phyloP scores from a whole-genome alignment of 2,797 vertebrate species.

The Rhabdophis nuchalis region DNA sequence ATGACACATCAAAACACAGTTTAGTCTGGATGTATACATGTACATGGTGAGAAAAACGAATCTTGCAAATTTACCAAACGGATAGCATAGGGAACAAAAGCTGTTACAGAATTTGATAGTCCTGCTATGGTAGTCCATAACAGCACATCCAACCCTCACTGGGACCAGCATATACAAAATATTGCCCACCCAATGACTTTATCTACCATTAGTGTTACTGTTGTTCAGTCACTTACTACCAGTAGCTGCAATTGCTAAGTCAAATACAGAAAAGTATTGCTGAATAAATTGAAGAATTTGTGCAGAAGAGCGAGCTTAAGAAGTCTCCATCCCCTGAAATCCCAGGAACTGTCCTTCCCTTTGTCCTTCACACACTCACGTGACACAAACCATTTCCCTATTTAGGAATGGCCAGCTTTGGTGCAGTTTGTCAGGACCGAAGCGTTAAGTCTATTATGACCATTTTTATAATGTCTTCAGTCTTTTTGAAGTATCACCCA shows the following conservation, averaged over 20 bases:
- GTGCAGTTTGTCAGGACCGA: constrained; percentile 21
- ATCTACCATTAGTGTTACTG: not conserved
- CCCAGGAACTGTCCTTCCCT: not conserved
- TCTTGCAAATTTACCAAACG: no score
- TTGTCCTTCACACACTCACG: not conserved
- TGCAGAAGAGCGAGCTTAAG: not conserved
- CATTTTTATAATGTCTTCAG: constrained; percentile 1
- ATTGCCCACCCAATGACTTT: not conserved
- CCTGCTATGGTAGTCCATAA: no score
- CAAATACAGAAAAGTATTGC: not conserved
- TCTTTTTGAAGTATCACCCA: constrained; percentile 6
- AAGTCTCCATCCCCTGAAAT: not conserved
- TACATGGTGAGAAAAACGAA: no score
- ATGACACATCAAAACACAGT: no score
- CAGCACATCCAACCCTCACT: not conserved
- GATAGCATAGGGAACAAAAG: no score
- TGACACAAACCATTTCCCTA: not conserved
- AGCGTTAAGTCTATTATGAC: constrained; percentile 12
- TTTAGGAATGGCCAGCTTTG: not conserved
- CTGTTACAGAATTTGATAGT: no score
- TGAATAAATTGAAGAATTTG: not conserved
- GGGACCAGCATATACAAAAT: not conserved
- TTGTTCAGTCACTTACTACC: not conserved
- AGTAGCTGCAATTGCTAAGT: not conserved
- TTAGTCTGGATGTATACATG: no score